Evolutionary conservation across 2,113 vertebrate species (phyloP), one percentile per base, ranked within the genome.

Genomic region (Cariama cristata): DNA sequence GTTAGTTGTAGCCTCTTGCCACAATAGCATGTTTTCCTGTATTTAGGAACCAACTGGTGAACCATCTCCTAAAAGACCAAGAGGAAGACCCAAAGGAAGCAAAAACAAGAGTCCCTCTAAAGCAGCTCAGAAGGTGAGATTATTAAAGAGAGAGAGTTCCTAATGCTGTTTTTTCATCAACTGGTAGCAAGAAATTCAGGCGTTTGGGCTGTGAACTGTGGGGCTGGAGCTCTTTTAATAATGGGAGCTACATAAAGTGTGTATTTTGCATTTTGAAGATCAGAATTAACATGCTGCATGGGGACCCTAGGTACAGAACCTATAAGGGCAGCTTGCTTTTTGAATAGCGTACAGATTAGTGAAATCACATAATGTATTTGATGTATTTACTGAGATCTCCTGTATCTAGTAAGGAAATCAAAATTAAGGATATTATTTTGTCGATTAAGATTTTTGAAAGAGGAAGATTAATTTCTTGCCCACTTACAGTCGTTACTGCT

Each of bases 61-160:
- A 96, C 99, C 99, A 88, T 99, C 99, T 98, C 99, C 99, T 98
- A 99, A 99, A 99, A 99, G 99, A 98, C 99, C 99, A 91, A 98
- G 99, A 98, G 99, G 99, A 98, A 99, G 99, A 98, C 99, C 99
- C 85, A 99, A 99, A 98, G 99, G 99, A 98, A 99, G 99, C 98
- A 99, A 99, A 98, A 99, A 99, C 98, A 99, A 99, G 99, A 99
- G 99, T 91, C 99, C 99, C 47, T 99, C 99, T 77, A 99, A 99
- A 98, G 99, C 99, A 97, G 99, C 98, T 75, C 99, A 99, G 98
- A 99, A 99, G 99, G 99, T 99, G 98, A 99, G 99, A 96, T 96
- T 92, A 79, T 86, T 97, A 88, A 88, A 93, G 84, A 60, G 63
- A 64, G 80, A 80, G 14, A 66, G 76, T 77, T 97, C 45, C 72